Conservation (phyloP, 2,797 vertebrate species). For the Spizella passerina region DNA sequence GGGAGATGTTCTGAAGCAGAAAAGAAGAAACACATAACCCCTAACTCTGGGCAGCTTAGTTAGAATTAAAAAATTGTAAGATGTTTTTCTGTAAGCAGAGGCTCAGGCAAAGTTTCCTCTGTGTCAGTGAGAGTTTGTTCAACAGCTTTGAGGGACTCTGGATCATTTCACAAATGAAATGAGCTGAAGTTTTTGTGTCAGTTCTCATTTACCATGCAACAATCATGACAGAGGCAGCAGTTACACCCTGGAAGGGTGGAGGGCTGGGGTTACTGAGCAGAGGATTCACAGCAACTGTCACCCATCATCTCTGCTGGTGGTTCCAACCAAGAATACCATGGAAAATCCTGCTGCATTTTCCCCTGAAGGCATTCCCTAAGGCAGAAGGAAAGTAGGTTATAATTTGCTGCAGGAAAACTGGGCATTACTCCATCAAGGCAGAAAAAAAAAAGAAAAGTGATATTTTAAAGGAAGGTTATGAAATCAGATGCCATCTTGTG, state of each 20-base stretch:
- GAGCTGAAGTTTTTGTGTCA: neutral
- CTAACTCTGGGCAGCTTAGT: neutral
- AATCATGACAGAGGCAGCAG: neutral
- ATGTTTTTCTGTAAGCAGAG: neutral
- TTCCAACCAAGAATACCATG: neutral
- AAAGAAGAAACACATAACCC: neutral
- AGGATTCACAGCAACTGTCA: neutral
- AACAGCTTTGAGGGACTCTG: neutral
- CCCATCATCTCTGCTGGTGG: neutral
- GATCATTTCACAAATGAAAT: neutral
- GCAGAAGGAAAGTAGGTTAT: slow-evolving; percentile 18
- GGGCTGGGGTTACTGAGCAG: neutral
- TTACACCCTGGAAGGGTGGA: neutral
- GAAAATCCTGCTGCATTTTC: neutral
- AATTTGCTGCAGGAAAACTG: slow-evolving; percentile 33
- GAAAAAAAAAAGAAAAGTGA: neutral
- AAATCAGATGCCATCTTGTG: slow-evolving; percentile 71
- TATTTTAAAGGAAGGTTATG: slow-evolving; percentile 12
- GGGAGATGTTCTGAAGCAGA: neutral
- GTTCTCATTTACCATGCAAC: neutral
- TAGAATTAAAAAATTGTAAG: neutral
- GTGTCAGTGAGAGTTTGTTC: neutral
- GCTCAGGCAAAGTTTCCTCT: neutral
- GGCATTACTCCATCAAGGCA: neutral
- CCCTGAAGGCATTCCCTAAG: neutral